phyloP scores from a whole-genome alignment of 1,140 invertebrate genomes.

The Cyclina sinensis region DNA sequence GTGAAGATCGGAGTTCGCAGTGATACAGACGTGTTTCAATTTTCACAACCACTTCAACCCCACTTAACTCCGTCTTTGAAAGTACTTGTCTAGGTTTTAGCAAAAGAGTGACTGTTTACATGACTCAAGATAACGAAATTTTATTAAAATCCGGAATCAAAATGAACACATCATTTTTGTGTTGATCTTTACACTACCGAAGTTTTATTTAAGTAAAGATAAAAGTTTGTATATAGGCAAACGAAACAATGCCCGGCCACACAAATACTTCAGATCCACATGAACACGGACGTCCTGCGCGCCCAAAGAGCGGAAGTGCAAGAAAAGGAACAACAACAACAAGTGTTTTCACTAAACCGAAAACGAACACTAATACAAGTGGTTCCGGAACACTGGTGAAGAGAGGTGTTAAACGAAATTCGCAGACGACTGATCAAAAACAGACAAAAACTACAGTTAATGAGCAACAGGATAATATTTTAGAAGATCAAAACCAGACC shows the following conservation, averaged over 20 bases:
- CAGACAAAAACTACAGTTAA: neutral
- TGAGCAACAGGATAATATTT: constrained; percentile 12
- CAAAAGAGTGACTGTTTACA: too few relatives aligned
- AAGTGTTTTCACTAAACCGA: neutral
- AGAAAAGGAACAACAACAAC: neutral
- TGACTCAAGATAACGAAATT: neutral
- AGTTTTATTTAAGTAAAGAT: neutral
- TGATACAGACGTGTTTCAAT: too few relatives aligned
- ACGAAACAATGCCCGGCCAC: constrained; percentile 24
- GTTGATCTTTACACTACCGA: neutral
- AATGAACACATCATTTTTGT: neutral
- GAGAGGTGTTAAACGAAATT: neutral
- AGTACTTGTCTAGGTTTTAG: too few relatives aligned
- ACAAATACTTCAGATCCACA: constrained; percentile 32
- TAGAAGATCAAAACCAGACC: neutral
- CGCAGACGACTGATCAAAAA: neutral
- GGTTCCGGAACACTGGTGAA: neutral
- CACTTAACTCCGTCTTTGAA: too few relatives aligned
- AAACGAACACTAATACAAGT: constrained; percentile 28
- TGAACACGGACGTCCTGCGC: constrained; percentile 5
- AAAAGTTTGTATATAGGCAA: neutral
- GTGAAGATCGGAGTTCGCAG: too few relatives aligned
- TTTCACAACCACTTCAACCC: too few relatives aligned
- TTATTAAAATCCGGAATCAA: neutral
- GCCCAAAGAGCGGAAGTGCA: constrained; percentile 38